phyloP scores from a whole-genome alignment of 2,888 invertebrate species.

The Meta bourneti region DNA sequence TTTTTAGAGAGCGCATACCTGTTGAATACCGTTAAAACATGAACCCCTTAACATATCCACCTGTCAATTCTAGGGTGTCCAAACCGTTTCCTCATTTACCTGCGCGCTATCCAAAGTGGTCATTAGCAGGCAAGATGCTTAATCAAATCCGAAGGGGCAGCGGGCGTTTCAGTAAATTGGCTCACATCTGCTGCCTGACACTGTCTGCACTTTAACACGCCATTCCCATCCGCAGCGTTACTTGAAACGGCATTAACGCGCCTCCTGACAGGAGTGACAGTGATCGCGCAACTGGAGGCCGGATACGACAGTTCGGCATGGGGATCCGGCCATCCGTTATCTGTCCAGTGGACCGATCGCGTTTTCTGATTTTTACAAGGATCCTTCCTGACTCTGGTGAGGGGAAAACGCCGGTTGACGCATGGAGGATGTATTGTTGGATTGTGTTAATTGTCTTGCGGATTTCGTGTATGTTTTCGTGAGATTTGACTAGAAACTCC shows the following conservation, averaged over 20 bases:
- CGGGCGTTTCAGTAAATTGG: neutral
- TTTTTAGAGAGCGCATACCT: no score
- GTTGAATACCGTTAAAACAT: no score
- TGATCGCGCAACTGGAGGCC: no score
- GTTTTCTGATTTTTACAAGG: neutral
- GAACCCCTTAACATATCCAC: no score
- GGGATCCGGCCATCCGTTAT: neutral
- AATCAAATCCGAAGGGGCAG: neutral
- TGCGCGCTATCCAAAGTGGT: neutral
- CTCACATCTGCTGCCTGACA: neutral
- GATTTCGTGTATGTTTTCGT: no score
- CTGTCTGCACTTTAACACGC: neutral
- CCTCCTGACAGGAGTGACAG: neutral
- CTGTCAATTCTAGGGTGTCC: no score
- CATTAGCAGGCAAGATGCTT: neutral
- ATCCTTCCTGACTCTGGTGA: neutral
- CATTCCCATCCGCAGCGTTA: neutral
- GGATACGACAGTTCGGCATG: neutral
- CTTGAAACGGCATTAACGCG: neutral
- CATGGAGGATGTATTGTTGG: neutral
- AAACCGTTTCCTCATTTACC: neutral
- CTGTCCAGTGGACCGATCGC: neutral
- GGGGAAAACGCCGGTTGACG: neutral
- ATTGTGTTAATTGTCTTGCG: neutral
- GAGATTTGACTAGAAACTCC: no score